phyloP scores from a whole-genome alignment of 2,797 vertebrate genomes.

The Sternarchorhynchus goeldii region DNA sequence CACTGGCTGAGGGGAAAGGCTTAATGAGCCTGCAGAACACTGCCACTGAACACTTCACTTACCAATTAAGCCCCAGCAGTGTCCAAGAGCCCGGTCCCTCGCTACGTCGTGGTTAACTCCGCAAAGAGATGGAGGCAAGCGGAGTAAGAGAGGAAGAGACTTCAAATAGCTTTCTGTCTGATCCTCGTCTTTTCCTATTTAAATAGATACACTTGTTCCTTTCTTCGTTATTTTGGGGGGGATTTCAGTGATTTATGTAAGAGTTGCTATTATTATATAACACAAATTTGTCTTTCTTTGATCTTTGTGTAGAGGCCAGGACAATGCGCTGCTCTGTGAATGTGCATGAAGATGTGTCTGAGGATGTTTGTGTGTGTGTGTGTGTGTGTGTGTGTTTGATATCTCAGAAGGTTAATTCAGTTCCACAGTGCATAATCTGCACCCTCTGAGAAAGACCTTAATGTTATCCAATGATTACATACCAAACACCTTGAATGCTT shows the following conservation, averaged over 20 bases:
- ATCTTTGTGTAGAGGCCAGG: constrained; percentile 45
- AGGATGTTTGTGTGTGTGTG: constrained; percentile 12
- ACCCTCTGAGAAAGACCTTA: constrained; percentile 5
- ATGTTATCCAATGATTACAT: constrained; percentile 13
- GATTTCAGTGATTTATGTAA: constrained; percentile 19
- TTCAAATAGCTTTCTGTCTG: constrained; percentile 62
- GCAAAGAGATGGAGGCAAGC: constrained; percentile 46
- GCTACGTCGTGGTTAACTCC: constrained; percentile 63
- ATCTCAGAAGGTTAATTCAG: constrained; percentile 42
- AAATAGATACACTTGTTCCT: background rate
- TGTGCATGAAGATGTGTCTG: constrained; percentile 18
- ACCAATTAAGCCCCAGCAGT: constrained; percentile 73
- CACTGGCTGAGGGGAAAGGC: constrained; percentile 63
- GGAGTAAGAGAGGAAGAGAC: constrained; percentile 36
- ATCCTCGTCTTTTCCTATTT: constrained; percentile 11
- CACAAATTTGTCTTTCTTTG: constrained; percentile 55
- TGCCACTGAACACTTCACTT: constrained; percentile 60
- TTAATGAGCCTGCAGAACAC: constrained; percentile 64
- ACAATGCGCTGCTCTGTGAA: background rate
- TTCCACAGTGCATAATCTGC: constrained; percentile 24
- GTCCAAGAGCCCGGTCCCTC: constrained; percentile 68
- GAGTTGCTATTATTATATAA: constrained; percentile 30
- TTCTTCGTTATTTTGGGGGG: background rate
- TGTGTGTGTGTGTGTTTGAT: constrained; percentile 19
- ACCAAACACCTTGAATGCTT: constrained; percentile 3